Conservation (phyloP, 2,113 vertebrate species). For the Sinocyclocheilus rhinocerous region DNA sequence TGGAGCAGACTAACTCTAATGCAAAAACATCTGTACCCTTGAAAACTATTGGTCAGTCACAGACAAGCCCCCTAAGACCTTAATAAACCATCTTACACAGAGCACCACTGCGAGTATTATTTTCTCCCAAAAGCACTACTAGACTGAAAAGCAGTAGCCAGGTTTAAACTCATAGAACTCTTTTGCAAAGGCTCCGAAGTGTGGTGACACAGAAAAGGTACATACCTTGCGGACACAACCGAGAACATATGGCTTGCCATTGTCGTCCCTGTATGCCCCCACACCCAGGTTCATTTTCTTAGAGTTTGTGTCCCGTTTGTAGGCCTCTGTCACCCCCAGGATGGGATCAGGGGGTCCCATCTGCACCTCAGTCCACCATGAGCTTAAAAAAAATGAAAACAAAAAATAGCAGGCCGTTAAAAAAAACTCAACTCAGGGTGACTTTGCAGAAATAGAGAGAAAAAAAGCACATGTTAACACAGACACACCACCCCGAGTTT, state of each 20-base stretch:
- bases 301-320: slow-evolving; percentile 82
- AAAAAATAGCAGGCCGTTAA: not conserved
- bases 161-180: not conserved
- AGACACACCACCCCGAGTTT: not conserved
- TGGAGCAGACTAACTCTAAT: not conserved
- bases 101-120: not conserved
- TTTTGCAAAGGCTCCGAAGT: accelerated
- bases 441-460: slow-evolving; percentile 29
- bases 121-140: not conserved
- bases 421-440: not conserved
- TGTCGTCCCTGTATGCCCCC: slow-evolving; percentile 86
- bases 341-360: slow-evolving; percentile 90
- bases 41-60: not conserved
- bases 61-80: not conserved
- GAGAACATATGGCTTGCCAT: slow-evolving; percentile 83
- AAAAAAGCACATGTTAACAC: slow-evolving; percentile 29
- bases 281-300: slow-evolving; percentile 92
- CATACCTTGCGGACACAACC: slow-evolving; percentile 82
- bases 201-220: not conserved
- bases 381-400: slow-evolving; percentile 65
- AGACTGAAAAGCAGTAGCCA: not conserved
- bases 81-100: not conserved
- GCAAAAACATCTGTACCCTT: not conserved
- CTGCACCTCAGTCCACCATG: slow-evolving; percentile 88
- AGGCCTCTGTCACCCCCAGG: slow-evolving; percentile 88